Base-by-base conservation (phyloP, 2,797 vertebrate species). In the Tapirus indicus region DNA sequence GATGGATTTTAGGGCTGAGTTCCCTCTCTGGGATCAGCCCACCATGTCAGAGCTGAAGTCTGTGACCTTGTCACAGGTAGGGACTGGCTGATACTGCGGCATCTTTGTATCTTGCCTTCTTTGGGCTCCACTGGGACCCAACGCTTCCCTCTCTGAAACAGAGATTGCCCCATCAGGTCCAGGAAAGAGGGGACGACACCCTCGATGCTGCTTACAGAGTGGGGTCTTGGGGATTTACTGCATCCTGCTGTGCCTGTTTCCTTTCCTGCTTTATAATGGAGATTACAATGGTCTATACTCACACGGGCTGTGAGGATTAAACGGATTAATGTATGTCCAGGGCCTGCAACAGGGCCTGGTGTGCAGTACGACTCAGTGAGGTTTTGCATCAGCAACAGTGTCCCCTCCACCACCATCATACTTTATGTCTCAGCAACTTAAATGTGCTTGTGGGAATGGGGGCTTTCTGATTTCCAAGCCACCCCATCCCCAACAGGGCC, bases 311-410 rank as follows among this genome's bases (percentile, higher is more conserved):
- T 0, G 32, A 68, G 60, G 75, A 3, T 17, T 13, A 32, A 5
- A 9, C 1, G 23, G n/a, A 5, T 13, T 2, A 10, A 23, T 2
- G 4, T 4, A 14, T 0, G 17, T 44, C 49, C 58, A 14, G 68
- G 16, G 68, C 41, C 60, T 11, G n/a, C 49, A 32, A 12, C 58
- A 64, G 21, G 78, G 79, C 32, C 77, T 11, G 5, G 2, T 6
- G 25, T 49, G 7, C 1, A 16, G 21, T 1, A 1, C 2, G 5
- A 3, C 78, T 64, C 69, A 1, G 32, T 0, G 49, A 23, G 72
- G 4, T 9, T 20, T 29, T 49, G 0, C 2, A 23, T 12, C 12
- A 1, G 49, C 0, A 2, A 1, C 18, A 17, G 25, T 0, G 0
- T 9, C 41, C 14, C 41, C 64, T 23, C 12, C 49, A 14, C n/a